A percentile compares a stretch with the other conserved stretches of the same genome.
phyloP scores from a whole-genome alignment of 2,888 invertebrate genomes.

The Scaptomyza flava region DNA sequence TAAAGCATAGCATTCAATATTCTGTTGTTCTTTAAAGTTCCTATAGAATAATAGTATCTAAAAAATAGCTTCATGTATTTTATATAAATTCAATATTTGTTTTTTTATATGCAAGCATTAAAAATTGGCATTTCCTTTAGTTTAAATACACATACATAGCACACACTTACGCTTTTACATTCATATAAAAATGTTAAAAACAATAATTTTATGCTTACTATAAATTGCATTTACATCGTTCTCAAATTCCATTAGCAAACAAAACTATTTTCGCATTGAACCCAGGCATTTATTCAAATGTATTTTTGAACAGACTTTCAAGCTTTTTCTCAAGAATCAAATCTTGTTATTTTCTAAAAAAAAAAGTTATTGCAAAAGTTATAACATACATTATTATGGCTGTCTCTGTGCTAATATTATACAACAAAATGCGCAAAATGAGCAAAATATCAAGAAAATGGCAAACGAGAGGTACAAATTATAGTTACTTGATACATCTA shows the following conservation, averaged over 20 bases:
- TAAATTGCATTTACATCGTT: constrained; percentile 32
- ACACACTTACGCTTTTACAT: constrained; percentile 7
- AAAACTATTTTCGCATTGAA: constrained; percentile 4
- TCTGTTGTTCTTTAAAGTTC: constrained; percentile 28
- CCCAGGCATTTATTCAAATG: not conserved
- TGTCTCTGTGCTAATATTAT: constrained; percentile 35
- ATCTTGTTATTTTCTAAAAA: too few relatives aligned
- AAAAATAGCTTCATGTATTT: constrained; percentile 66
- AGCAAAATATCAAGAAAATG: constrained; percentile 33
- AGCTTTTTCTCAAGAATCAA: too few relatives aligned
- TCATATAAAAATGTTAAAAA: constrained; percentile 16
- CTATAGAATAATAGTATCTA: constrained; percentile 72
- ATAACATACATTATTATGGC: constrained; percentile 27
- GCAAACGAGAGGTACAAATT: constrained; percentile 51
- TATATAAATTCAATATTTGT: constrained; percentile 54
- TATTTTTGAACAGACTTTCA: too few relatives aligned
- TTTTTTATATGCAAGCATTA: constrained; percentile 61
- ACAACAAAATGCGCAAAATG: constrained; percentile 20
- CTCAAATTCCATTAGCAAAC: constrained; percentile 22
- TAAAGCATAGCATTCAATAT: constrained; percentile 45
- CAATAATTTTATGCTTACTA: constrained; percentile 8
- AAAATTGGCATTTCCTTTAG: constrained; percentile 76
- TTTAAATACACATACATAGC: constrained; percentile 25
- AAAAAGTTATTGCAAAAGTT: not conserved
- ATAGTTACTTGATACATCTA: constrained; percentile 29